A percentile compares a stretch with the other conserved stretches of the same genome.
These are phyloP conservation scores for Eustalomyia histrio DNA, from an alignment of 2,888 invertebrate genomes.

Conservation along the genomic window DNA sequence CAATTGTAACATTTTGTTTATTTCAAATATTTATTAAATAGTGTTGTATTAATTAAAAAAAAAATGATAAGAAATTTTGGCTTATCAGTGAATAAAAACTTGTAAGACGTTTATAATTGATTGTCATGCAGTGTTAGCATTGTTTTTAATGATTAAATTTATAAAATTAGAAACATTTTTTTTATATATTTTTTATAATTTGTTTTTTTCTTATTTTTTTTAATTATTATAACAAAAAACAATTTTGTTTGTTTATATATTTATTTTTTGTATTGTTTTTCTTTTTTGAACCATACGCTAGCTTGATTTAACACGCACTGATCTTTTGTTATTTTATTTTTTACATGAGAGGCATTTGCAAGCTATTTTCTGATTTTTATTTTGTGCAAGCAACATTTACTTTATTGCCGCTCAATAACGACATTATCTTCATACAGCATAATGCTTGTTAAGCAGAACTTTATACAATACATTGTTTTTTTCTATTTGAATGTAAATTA, in stretches of 20 bases:
- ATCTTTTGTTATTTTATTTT: constrained; percentile 48
- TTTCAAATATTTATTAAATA: not conserved
- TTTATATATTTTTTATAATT: not conserved
- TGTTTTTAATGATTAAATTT: not conserved
- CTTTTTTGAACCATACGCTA: constrained; percentile 54
- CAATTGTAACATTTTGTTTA: constrained; percentile 16
- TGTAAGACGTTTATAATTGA: not conserved
- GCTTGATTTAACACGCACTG: constrained; percentile 58
- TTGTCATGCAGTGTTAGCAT: not conserved
- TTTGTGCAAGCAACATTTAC: constrained; percentile 41
- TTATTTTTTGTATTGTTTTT: constrained; percentile 5
- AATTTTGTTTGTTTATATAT: constrained; percentile 1
- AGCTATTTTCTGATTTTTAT: constrained; percentile 1
- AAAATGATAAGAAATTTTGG: not conserved
- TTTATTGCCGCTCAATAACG: constrained; percentile 12
- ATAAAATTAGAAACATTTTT: not conserved
- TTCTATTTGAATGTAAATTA: not conserved
- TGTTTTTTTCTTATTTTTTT: not conserved
- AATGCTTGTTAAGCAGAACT: not conserved
- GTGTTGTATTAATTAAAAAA: not conserved
- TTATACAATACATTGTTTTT: not conserved
- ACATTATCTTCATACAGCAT: not conserved
- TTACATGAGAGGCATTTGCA: constrained; percentile 33
- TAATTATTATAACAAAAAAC: not conserved
- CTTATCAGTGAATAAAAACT: constrained; percentile 14